These are phyloP conservation scores for Leucoraja erinaceus DNA, from an alignment of 2,113 vertebrate species.

Conservation along the genomic window DNA sequence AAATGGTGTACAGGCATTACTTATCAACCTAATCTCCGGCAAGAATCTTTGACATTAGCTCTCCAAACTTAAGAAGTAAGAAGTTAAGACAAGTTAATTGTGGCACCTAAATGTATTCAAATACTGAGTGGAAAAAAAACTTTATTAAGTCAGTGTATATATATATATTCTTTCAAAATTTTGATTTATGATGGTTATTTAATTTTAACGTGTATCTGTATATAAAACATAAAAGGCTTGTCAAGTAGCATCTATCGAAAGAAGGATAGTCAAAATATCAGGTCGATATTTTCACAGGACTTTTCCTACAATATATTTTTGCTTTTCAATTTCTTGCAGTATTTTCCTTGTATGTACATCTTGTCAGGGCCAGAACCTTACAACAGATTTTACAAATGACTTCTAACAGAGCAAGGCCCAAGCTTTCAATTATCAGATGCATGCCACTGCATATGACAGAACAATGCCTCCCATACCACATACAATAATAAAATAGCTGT, in stretches of 20 bases:
- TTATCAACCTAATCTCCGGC: not conserved
- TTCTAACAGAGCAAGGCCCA: not conserved
- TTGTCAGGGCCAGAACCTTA: not conserved
- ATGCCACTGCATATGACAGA: constrained; percentile 27
- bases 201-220: not conserved
- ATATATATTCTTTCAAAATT: not conserved
- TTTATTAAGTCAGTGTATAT: not conserved
- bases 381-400: constrained; percentile 20
- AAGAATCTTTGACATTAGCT: not conserved
- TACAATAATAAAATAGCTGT: not conserved
- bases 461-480: not conserved
- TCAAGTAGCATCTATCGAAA: no score
- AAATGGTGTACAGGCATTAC: not conserved
- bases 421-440: constrained; percentile 4
- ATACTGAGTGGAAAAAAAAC: not conserved
- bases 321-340: not conserved
- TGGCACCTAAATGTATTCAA: not conserved
- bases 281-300: no score
- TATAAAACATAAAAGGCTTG: not conserved
- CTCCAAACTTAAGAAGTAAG: not conserved
- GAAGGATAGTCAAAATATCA: no score
- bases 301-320: not conserved
- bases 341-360: not conserved
- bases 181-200: constrained; percentile 5
- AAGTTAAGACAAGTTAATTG: not conserved